Evolutionary conservation across 2,888 invertebrate species (phyloP), one percentile per base, ranked within the genome.

Genomic region (Dorcus hopei): DNA sequence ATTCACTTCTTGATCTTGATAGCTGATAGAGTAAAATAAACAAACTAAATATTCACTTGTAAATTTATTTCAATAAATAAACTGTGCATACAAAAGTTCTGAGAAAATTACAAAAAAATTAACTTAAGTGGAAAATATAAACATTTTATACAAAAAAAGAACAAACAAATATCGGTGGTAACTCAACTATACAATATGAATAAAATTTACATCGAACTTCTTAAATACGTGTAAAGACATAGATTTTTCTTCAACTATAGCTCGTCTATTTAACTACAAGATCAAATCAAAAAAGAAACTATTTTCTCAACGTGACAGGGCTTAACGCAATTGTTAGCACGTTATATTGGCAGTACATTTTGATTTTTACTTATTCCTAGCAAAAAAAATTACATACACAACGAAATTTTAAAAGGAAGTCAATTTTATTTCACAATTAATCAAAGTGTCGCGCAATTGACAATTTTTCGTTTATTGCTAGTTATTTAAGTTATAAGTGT

Each of bases 61-160:
- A 45, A 45, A 45, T 45, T 45, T 45, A 45, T 45, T 45, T 45
- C 19, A 45, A 45, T 45, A 45, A 45, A 45, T 45, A 45, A 45
- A 19, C 16, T 16, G 45, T 45, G 45, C 45, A 45, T 11, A 45
- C 45, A 45, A 45, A 45, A 11, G n/a, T 9, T 19, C 23, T 45
- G 11, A 6, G 7, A 33, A 33, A 33, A 42, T 45, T 45, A 45
- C 45, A 45, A 45, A 19, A 42, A 7, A 6, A 42, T 45, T 45
- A 45, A 33, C 7, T 33, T 3, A 45, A 45, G 23, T 45, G 16
- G 14, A 16, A 45, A 45, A 16, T 45, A 45, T 45, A 23, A 45
- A 45, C 45, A 45, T 45, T 45, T 45, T 45, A 16, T 45, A 45
- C 45, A 45, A 45, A 45, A 45, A 14, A 33, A 33, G 3, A 33